Evolutionary conservation across 2,797 vertebrate species (phyloP), one percentile per base, ranked within the genome.

Genomic region (Monodelphis domestica): DNA sequence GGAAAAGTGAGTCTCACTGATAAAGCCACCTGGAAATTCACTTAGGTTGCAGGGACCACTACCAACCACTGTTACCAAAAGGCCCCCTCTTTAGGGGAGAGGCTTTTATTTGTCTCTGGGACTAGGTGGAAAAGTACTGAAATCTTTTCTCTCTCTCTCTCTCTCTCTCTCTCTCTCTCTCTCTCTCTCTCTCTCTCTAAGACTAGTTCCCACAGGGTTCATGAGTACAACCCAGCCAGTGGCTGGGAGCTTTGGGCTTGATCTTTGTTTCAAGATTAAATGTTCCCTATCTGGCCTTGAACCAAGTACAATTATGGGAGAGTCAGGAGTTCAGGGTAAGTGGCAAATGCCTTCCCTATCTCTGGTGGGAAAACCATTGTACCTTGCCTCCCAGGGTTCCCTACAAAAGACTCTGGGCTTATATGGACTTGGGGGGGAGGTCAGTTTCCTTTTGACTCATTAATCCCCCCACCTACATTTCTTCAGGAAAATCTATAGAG

Each of bases 221-320:
- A 50, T 84, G 70, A 84, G 70, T 50, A 45, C 38, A 84, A 6
- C 38, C 70, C 70, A 84, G 70, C 10, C 38, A 45, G 70, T 84
- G 3, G 9, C 70, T 78, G 70, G 38, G 70, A 78, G 38, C 70
- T 84, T 78, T 84, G 70, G 70, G 38, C 38, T 10, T 84, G 70
- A 84, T 84, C 70, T 84, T 84, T 84, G 70, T 84, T 84, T 84
- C 70, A 84, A 84, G 70, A 84, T 84, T 84, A 84, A 84, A 45
- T 84, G 70, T 84, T 84, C 70, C 70, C n/a, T 84, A 84, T 84
- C 70, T 84, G 70, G 70, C 70, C 70, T 84, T 84, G 38, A 84
- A 84, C 70, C 70, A 84, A 84, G 38, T 84, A 84, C 70, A 84
- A 84, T 84, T 50, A 84, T 45, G 70, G 38, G 70, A 50, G 70